phyloP scores from a whole-genome alignment of 2,888 invertebrate species.

The Agrotis ipsilon region DNA sequence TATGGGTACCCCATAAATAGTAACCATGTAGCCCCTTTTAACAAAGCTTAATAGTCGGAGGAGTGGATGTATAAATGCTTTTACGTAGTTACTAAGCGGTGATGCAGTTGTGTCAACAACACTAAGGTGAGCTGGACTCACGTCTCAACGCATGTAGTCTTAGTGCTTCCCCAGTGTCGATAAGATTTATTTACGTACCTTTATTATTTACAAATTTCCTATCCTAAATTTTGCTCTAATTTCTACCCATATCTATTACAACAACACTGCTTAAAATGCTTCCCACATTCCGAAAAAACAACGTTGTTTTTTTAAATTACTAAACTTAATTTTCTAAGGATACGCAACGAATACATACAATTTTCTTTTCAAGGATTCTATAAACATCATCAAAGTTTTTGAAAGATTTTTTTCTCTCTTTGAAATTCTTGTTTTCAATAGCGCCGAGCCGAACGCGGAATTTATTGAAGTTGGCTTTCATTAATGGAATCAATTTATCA shows the following conservation, averaged over 20 bases:
- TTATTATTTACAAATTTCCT: not conserved
- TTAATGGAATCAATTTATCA: constrained; percentile 73
- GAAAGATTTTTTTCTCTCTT: constrained; percentile 38
- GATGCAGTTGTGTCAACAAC: constrained; percentile 69
- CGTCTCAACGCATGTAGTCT: constrained; percentile 42
- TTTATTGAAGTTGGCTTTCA: constrained; percentile 64
- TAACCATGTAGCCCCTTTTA: not conserved
- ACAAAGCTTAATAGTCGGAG: constrained; percentile 4
- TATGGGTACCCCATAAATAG: too few relatives aligned
- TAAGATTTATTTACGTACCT: constrained; percentile 5
- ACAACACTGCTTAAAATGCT: constrained; percentile 2
- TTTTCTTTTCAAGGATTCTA: constrained; percentile 32
- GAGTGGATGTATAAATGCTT: constrained; percentile 1
- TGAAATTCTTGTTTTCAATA: constrained; percentile 58
- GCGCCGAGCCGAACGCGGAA: constrained; percentile 51
- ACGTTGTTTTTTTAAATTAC: constrained; percentile 19
- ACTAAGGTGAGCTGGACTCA: constrained; percentile 49
- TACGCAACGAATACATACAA: constrained; percentile 34
- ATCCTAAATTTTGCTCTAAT: not conserved
- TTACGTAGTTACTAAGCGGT: constrained; percentile 56
- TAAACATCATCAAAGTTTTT: constrained; percentile 28
- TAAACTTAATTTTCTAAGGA: constrained; percentile 25
- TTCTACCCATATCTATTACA: constrained; percentile 26
- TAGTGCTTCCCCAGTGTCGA: constrained; percentile 58
- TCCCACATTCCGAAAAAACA: constrained; percentile 13